Conservation (phyloP, 2,113 vertebrate genomes). For the Siphamia tubifer region DNA sequence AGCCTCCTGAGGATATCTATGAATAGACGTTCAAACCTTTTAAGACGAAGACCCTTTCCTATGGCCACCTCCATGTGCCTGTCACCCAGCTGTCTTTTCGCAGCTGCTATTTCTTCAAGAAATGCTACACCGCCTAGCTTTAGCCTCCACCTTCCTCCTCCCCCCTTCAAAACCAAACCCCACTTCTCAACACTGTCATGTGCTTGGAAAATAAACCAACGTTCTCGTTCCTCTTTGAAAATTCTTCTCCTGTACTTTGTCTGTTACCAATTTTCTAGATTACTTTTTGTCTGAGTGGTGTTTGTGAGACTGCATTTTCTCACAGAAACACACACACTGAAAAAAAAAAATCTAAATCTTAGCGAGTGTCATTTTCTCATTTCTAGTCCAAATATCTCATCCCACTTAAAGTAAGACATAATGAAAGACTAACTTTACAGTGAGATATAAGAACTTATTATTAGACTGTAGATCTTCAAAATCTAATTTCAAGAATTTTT, state of each 20-base stretch:
- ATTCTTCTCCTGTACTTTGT: conserved; percentile 8
- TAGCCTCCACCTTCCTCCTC: not conserved
- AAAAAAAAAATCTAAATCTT: too few relatives aligned
- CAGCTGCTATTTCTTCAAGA: conserved; percentile 71
- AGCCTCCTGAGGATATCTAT: conserved; percentile 54
- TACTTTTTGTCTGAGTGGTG: not conserved
- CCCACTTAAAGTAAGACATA: too few relatives aligned
- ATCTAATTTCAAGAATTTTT: too few relatives aligned
- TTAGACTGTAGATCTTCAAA: too few relatives aligned
- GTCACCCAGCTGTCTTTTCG: conserved; percentile 68
- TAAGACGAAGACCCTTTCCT: conserved; percentile 64
- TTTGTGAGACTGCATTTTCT: not conserved
- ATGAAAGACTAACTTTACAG: too few relatives aligned
- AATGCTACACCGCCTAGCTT: conserved; percentile 46
- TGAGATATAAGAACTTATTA: too few relatives aligned
- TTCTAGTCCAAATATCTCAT: too few relatives aligned
- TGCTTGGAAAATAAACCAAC: conserved; percentile 73
- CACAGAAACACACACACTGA: too few relatives aligned
- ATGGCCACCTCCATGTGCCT: not conserved
- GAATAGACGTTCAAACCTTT: conserved; percentile 76
- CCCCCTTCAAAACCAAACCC: not conserved
- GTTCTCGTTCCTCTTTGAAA: conserved; percentile 22
- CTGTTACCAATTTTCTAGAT: not conserved
- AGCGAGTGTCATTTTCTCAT: too few relatives aligned
- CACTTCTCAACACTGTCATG: conserved; percentile 20